Conservation (phyloP, 2,113 vertebrate species). For the Oxyruncus cristatus region DNA sequence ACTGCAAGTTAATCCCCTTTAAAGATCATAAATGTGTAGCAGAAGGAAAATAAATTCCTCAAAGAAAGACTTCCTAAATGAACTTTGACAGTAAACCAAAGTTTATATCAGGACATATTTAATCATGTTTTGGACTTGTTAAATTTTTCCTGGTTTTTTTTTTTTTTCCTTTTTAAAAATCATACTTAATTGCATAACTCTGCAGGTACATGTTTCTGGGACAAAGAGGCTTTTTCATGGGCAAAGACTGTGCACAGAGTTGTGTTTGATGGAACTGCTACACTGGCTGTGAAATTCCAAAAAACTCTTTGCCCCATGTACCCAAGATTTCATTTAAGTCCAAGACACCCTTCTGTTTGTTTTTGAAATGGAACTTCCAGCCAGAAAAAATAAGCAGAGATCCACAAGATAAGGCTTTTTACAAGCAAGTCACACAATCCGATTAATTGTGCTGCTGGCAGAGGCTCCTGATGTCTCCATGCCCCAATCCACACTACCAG, state of each 20-base stretch:
- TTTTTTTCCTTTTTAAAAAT: background rate
- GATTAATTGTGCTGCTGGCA: background rate
- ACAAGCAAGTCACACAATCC: background rate
- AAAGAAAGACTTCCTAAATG: conserved; percentile 23
- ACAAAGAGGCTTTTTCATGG: background rate
- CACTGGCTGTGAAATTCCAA: background rate
- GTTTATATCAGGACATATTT: background rate
- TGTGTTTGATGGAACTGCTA: background rate
- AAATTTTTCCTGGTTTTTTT: background rate
- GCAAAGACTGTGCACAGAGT: background rate
- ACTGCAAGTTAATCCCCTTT: background rate
- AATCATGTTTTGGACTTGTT: background rate
- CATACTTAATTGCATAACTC: background rate
- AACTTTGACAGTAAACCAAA: background rate
- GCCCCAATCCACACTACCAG: background rate
- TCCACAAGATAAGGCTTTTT: background rate
- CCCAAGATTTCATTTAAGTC: background rate
- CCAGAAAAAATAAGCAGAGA: background rate
- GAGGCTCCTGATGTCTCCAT: background rate
- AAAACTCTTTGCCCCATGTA: background rate
- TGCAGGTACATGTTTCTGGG: accelerated
- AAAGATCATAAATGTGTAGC: background rate
- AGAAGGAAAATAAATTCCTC: conserved; percentile 29
- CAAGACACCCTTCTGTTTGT: background rate
- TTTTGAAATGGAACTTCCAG: background rate